A percentile compares a stretch with the other conserved stretches of the same genome.
These are phyloP conservation scores for Lithophane ornitopus DNA, from an alignment of 2,888 invertebrate species.

Conservation along the genomic window DNA sequence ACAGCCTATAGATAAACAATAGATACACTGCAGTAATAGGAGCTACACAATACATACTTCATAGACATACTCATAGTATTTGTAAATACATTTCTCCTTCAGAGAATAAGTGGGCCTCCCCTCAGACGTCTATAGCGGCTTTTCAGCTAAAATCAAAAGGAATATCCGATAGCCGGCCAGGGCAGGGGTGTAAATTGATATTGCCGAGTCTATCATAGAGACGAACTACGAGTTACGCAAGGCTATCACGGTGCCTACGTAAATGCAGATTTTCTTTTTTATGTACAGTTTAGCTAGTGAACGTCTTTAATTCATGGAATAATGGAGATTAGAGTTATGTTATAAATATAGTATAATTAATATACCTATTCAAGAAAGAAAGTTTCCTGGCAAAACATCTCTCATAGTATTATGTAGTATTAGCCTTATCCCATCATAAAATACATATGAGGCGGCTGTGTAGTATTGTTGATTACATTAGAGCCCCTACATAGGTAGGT, in stretches of 20 bases:
- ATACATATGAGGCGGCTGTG: neutral
- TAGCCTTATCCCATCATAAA: neutral
- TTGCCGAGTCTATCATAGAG: constrained; percentile 9
- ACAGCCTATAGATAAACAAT: constrained; percentile 6
- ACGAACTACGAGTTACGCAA: neutral
- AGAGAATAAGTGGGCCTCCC: neutral
- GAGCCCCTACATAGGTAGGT: neutral
- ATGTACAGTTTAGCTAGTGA: no score
- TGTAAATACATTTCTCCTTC: constrained; percentile 19
- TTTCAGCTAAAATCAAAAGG: constrained; percentile 41
- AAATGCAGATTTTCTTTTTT: neutral
- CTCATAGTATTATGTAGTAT: no score
- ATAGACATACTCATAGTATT: neutral
- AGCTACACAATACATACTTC: neutral
- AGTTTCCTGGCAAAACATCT: no score
- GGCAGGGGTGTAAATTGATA: constrained; percentile 38
- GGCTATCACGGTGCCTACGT: neutral
- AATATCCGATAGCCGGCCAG: constrained; percentile 37
- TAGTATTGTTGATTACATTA: neutral
- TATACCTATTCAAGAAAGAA: neutral
- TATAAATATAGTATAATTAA: neutral
- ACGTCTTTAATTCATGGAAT: neutral
- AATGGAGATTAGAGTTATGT: neutral
- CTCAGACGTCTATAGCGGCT: constrained; percentile 6
- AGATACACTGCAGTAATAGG: neutral